A percentile compares a stretch with the other conserved stretches of the same genome.
These are phyloP conservation scores for Philaenus spumarius DNA, from an alignment of 1,140 invertebrate genomes.

Conservation along the genomic window DNA sequence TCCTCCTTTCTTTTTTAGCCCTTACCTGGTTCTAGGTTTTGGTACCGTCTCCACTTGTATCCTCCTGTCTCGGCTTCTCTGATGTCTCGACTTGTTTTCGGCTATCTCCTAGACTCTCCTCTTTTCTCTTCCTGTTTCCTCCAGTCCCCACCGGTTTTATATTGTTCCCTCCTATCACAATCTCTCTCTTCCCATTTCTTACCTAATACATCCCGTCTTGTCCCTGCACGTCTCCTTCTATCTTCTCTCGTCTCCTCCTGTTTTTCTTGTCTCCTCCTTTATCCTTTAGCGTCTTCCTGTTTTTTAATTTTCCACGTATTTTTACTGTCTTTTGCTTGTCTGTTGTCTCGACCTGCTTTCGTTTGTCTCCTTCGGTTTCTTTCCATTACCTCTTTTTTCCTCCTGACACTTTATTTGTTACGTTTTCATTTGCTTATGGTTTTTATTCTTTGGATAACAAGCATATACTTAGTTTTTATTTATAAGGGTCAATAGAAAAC, in stretches of 20 bases:
- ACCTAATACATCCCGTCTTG: neutral
- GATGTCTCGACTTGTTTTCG: neutral
- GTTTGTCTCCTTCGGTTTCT: too few relatives aligned
- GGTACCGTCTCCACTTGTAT: slow-evolving; percentile 26
- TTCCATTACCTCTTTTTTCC: too few relatives aligned
- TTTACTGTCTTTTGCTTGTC: too few relatives aligned
- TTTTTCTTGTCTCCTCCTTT: neutral
- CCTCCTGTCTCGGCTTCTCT: neutral
- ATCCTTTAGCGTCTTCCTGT: neutral
- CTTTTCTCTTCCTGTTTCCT: neutral
- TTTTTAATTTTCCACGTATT: too few relatives aligned
- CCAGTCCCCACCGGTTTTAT: neutral
- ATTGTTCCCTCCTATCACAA: neutral
- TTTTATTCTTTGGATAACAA: too few relatives aligned
- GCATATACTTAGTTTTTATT: too few relatives aligned
- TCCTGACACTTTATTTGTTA: too few relatives aligned
- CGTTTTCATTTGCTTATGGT: too few relatives aligned
- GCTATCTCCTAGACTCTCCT: slow-evolving; percentile 1
- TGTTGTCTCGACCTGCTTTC: too few relatives aligned
- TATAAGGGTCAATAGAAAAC: too few relatives aligned
- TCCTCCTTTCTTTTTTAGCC: too few relatives aligned
- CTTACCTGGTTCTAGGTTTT: too few relatives aligned
- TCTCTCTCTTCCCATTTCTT: neutral
- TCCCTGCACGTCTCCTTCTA: neutral
- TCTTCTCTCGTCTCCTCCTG: neutral